Evolutionary conservation across 1,140 invertebrate genomes (phyloP).

Genomic region (Cardiocondyla obscurior): DNA sequence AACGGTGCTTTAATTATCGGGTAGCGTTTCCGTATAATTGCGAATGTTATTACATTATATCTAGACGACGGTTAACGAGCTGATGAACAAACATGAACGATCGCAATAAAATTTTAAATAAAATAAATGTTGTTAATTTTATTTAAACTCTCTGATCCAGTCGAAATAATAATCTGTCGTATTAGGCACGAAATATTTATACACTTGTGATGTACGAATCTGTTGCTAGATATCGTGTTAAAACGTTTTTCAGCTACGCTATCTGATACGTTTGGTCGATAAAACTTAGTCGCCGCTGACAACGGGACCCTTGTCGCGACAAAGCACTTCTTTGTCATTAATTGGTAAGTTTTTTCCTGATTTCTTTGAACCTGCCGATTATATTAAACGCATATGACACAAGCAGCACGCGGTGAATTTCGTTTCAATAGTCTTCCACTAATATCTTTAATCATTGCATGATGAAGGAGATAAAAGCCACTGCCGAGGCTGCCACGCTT

Average conservation of each 20-base stretch:
- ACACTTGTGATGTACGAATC: background rate
- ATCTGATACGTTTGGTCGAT: conserved; percentile 72
- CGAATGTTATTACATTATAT: background rate
- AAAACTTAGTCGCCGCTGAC: conserved; percentile 58
- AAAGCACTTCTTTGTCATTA: conserved; percentile 27
- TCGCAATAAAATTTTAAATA: background rate
- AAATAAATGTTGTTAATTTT: background rate
- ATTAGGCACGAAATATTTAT: background rate
- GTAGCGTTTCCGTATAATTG: background rate
- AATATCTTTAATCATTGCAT: background rate
- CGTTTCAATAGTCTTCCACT: background rate
- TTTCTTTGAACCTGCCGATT: conserved; percentile 15
- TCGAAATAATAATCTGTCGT: background rate
- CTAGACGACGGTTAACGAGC: background rate
- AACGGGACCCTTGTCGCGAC: conserved; percentile 56
- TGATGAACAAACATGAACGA: background rate
- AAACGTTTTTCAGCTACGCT: conserved; percentile 22
- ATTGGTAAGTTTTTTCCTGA: conserved; percentile 64
- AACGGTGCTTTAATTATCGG: background rate
- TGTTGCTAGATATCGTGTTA: conserved; percentile 22
- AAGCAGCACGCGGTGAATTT: background rate
- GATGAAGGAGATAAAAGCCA: background rate
- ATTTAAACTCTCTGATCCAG: background rate
- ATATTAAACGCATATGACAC: background rate
- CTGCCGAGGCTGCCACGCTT: background rate